Conservation (phyloP, 1,140 invertebrate species). For the Neelides sp. region DNA sequence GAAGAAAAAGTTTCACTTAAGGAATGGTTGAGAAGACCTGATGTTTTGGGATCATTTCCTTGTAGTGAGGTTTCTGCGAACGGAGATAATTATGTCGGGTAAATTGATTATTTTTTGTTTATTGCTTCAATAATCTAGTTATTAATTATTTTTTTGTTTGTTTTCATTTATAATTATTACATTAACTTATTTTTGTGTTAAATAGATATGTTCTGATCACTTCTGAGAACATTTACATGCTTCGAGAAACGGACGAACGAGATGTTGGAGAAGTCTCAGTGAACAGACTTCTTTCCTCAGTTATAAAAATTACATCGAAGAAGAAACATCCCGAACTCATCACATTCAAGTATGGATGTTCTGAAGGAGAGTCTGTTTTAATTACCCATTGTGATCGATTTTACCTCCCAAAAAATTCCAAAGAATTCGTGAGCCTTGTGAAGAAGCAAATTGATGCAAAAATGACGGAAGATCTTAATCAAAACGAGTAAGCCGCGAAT, state of each 20-base stretch:
- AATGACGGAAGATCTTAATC: constrained; percentile 16
- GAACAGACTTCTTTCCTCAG: constrained; percentile 66
- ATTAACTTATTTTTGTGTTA: constrained; percentile 29
- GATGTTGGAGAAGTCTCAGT: constrained; percentile 71
- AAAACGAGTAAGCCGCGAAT: too few relatives aligned
- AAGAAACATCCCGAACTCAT: constrained; percentile 86
- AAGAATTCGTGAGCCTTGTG: constrained; percentile 29
- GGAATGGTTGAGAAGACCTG: constrained; percentile 67
- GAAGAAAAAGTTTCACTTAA: constrained; percentile 56
- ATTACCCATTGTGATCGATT: constrained; percentile 31
- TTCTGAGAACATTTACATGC: constrained; percentile 68
- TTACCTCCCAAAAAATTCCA: constrained; percentile 26
- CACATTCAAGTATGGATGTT: constrained; percentile 41
- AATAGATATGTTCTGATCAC: constrained; percentile 74
- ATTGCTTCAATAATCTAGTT: not conserved
- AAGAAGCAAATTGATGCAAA: constrained; percentile 29
- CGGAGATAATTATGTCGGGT: constrained; percentile 68
- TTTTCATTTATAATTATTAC: not conserved
- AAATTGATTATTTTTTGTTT: not conserved
- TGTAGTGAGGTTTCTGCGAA: constrained; percentile 84
- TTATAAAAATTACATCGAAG: constrained; percentile 91
- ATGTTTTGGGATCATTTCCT: constrained; percentile 69
- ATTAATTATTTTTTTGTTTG: not conserved
- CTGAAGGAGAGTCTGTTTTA: constrained; percentile 20
- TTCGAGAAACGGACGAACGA: constrained; percentile 65